phyloP scores from a whole-genome alignment of 2,797 vertebrate genomes.

The Platalea minor region DNA sequence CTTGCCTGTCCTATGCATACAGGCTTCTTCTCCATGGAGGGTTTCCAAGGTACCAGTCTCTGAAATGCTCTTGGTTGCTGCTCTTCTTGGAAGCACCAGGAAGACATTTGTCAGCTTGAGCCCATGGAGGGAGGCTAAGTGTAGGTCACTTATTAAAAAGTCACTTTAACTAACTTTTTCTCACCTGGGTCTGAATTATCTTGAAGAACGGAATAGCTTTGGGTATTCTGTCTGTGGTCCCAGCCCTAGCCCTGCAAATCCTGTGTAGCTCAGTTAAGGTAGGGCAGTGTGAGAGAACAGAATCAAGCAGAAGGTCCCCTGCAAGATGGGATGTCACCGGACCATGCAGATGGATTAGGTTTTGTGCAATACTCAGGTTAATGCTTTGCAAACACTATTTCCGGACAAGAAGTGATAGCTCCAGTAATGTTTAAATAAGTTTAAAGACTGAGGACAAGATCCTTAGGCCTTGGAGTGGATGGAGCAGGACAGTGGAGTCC shows the following conservation, averaged over 20 bases:
- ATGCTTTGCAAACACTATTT: background rate
- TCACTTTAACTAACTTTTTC: background rate
- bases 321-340: background rate
- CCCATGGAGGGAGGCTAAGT: background rate
- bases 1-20: background rate
- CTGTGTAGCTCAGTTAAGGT: background rate
- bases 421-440: background rate
- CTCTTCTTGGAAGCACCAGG: background rate
- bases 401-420: rapidly evolving
- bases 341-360: background rate
- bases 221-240: background rate
- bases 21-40: background rate
- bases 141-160: background rate
- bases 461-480: background rate
- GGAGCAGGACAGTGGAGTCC: background rate
- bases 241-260: background rate
- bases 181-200: background rate
- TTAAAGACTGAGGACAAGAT: background rate
- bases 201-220: background rate
- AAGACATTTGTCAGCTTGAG: background rate
- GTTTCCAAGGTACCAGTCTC: background rate
- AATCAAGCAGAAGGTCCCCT: background rate
- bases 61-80: background rate
- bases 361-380: background rate
- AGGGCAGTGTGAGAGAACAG: background rate